Base-by-base conservation (phyloP, 2,113 vertebrate genomes). In the Neogale vison region DNA sequence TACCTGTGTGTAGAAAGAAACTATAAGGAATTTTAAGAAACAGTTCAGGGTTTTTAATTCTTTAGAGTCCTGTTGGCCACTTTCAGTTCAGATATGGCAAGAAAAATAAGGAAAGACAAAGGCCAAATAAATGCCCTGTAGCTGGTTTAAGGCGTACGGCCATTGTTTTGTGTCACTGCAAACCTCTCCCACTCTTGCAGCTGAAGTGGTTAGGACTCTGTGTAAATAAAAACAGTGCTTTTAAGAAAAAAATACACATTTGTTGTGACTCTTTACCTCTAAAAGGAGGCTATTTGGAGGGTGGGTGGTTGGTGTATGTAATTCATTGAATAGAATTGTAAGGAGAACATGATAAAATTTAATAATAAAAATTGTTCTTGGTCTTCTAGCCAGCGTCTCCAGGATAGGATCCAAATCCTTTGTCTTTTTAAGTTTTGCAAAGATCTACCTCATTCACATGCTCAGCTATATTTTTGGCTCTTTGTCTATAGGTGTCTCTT, bases 171-270 rank as follows among this genome's bases (percentile, higher is more conserved):
- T 86, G 20, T 76, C 23, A 36, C 3, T 17, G 1, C 65, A 50
- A 82, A 36, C 88, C 26, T 93, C 69, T 86, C 82, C 97, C 90
- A 88, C 52, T 91, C 92, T 77, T 91, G 26, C 98, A 92, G 1
- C 95, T 97, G 11, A 98, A 93, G 95, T 98, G 97, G 98, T 98
- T 98, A 98, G 98, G 98, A 98, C 98, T 98, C 98, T 98, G 97
- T 98, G 98, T 98, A 98, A 99, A 99, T 99, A 99, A 99, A 95
- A 99, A 94, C 98, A 98, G 97, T 98, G 97, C 93, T 98, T 99
- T 99, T 99, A 98, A 98, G 98, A 1, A 3, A 50, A 34, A 77
- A 47, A 77, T 18, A 9, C 29, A 3, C 34, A n/a, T 79, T 50
- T 88, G 34, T 80, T 81, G 67, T 93, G 59, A 90, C 17, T 55